These are phyloP conservation scores for Archips xylosteana DNA, from an alignment of 2,888 invertebrate species.

Conservation along the genomic window DNA sequence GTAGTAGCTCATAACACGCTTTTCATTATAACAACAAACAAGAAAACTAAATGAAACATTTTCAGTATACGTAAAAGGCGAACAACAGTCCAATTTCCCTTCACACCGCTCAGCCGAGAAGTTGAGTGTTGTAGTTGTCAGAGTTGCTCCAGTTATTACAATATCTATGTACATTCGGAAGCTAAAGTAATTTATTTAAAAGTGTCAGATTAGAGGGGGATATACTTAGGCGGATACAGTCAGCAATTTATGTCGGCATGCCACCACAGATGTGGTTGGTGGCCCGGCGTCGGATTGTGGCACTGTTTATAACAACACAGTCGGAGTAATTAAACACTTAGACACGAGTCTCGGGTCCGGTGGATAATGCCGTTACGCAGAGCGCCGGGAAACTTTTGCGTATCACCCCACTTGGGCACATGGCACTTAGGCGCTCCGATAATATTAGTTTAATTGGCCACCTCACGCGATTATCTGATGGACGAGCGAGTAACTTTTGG, in stretches of 20 bases:
- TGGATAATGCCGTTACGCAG: constrained; percentile 55
- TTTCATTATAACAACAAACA: constrained; percentile 24
- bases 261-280: constrained; percentile 66
- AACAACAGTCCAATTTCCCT: constrained; percentile 35
- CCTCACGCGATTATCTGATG: constrained; percentile 31
- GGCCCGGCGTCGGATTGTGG: constrained; percentile 61
- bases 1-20: background rate
- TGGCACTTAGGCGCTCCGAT: constrained; percentile 29
- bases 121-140: constrained; percentile 52
- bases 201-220: constrained; percentile 75
- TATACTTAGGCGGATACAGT: constrained; percentile 72
- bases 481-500: constrained; percentile 18
- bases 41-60: constrained; percentile 32
- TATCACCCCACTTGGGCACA: constrained; percentile 43
- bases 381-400: constrained; percentile 42
- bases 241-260: constrained; percentile 71
- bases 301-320: constrained; percentile 75
- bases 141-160: constrained; percentile 56
- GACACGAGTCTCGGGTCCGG: constrained; percentile 58
- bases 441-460: constrained; percentile 35
- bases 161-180: constrained; percentile 57
- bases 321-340: constrained; percentile 76
- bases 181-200: constrained; percentile 72
- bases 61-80: constrained; percentile 23
- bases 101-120: constrained; percentile 50